phyloP scores from a whole-genome alignment of 2,888 invertebrate genomes.

The Antheraea yamamai region DNA sequence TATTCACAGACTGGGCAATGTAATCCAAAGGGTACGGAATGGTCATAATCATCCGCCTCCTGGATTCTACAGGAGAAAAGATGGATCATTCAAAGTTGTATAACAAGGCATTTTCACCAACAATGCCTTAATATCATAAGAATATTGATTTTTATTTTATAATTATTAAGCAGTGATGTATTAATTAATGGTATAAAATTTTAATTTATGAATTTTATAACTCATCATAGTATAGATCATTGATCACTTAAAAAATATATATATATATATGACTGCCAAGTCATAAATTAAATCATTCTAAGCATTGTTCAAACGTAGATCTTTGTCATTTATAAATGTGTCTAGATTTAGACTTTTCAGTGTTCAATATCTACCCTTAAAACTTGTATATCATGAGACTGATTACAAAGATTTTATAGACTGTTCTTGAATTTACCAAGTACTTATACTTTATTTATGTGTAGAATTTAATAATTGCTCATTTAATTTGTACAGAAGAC shows the following conservation, averaged over 20 bases:
- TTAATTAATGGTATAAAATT: neutral
- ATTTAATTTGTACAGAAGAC: slow-evolving; percentile 22
- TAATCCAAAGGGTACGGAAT: slow-evolving; percentile 64
- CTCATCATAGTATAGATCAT: neutral
- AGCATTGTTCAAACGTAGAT: no score
- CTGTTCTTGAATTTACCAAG: neutral
- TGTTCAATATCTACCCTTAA: neutral
- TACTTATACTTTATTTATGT: slow-evolving; percentile 9
- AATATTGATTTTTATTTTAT: neutral
- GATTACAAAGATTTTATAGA: neutral
- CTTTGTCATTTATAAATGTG: neutral
- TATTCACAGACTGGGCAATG: slow-evolving; percentile 50
- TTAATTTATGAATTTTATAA: neutral
- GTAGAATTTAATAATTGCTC: slow-evolving; percentile 10
- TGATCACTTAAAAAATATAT: neutral
- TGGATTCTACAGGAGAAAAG: slow-evolving; percentile 63
- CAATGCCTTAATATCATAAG: neutral
- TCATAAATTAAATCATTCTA: no score
- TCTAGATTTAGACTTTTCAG: neutral
- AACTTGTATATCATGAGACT: neutral
- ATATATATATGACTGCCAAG: neutral
- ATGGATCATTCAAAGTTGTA: slow-evolving; percentile 71
- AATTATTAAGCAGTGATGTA: neutral
- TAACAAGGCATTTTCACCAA: neutral
- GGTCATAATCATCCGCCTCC: slow-evolving; percentile 68